phyloP scores from a whole-genome alignment of 2,888 invertebrate genomes.

The Scaptomyza tumidula region DNA sequence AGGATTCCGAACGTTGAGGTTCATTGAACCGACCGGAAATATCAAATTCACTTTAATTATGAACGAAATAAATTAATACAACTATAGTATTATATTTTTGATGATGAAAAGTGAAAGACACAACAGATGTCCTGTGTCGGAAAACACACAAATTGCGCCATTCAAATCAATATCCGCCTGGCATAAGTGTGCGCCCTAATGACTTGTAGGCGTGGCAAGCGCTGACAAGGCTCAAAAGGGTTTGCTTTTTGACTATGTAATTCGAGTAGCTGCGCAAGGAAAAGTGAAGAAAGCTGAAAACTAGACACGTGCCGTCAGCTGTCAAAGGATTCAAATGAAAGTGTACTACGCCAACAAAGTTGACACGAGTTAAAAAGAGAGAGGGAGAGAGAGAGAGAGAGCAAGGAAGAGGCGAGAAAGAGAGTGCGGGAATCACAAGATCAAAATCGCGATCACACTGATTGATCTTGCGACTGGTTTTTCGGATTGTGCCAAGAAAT shows the following conservation, averaged over 20 bases:
- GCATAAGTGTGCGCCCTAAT: constrained; percentile 71
- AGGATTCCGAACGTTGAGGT: constrained; percentile 72
- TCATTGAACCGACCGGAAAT: constrained; percentile 82
- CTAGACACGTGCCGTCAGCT: constrained; percentile 71
- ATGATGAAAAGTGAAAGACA: constrained; percentile 71
- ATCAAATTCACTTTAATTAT: constrained; percentile 81
- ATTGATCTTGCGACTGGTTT: constrained; percentile 75
- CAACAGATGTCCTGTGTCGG: constrained; percentile 62
- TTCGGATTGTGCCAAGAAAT: constrained; percentile 64
- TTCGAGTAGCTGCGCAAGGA: constrained; percentile 45
- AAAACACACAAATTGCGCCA: constrained; percentile 43
- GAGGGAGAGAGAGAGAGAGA: background rate
- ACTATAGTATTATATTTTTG: constrained; percentile 22
- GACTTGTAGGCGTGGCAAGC: constrained; percentile 58
- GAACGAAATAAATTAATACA: constrained; percentile 73
- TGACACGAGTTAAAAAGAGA: background rate
- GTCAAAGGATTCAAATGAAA: constrained; percentile 55
- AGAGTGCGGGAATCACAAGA: constrained; percentile 31
- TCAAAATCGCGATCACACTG: constrained; percentile 58
- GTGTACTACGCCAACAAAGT: constrained; percentile 49
- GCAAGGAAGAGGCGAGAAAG: background rate
- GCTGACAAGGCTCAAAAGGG: constrained; percentile 39
- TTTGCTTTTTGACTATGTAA: constrained; percentile 43
- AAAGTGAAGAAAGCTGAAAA: constrained; percentile 67
- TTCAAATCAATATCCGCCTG: constrained; percentile 80